Conservation (phyloP, 1,140 invertebrate genomes). For the Drosophila bifasciata region DNA sequence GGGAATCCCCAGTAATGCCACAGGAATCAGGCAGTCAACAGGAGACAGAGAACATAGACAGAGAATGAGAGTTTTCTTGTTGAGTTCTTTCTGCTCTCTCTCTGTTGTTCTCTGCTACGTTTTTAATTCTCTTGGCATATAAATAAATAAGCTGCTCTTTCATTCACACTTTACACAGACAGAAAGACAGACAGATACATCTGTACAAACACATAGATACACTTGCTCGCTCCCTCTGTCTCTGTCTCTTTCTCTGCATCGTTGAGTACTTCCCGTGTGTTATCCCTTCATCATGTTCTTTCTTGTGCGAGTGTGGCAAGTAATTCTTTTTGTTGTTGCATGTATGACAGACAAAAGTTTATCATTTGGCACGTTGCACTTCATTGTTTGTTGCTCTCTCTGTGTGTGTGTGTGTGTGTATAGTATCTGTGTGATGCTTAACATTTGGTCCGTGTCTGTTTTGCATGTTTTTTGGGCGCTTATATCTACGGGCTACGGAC, state of each 20-base stretch:
- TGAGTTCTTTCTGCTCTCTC: conserved; percentile 2
- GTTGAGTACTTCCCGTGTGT: conserved; percentile 31
- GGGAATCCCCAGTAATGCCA: too few species aligned
- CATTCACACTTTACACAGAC: conserved; percentile 33
- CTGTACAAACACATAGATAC: too few species aligned
- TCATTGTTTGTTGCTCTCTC: conserved; percentile 52
- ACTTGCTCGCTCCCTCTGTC: too few species aligned
- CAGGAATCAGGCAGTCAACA: conserved; percentile 19
- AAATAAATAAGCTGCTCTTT: conserved; percentile 41
- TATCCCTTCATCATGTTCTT: conserved; percentile 42
- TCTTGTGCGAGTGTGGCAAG: conserved; percentile 54
- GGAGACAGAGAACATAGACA: not conserved
- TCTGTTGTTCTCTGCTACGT: conserved; percentile 11
- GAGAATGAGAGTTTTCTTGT: too few species aligned
- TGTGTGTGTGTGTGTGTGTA: conserved; percentile 15
- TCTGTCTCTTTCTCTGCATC: too few species aligned
- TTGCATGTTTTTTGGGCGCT: conserved; percentile 61
- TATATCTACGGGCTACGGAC: conserved; percentile 6
- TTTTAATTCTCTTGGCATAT: conserved; percentile 32
- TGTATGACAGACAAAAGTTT: conserved; percentile 74
- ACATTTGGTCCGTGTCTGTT: conserved; percentile 52
- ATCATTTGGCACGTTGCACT: conserved; percentile 75
- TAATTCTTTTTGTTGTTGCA: conserved; percentile 48
- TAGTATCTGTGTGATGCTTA: conserved; percentile 34
- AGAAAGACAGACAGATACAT: conserved; percentile 1